Base-by-base conservation (phyloP, 2,797 vertebrate species). In the Zalophus californianus region DNA sequence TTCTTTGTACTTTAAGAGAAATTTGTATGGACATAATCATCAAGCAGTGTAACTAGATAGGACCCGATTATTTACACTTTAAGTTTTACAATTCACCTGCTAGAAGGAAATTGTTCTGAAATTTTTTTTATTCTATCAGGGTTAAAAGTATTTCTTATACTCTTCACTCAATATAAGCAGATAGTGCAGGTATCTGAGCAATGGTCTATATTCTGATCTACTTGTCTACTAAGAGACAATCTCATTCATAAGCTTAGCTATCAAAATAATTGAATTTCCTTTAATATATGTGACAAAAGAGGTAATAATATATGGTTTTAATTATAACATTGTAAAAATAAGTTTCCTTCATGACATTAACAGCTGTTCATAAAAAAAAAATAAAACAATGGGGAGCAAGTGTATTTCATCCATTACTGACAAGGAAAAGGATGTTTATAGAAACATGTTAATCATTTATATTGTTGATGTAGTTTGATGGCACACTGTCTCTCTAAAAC, bases 381-480 rank as follows among this genome's bases (percentile, higher is more conserved):
- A 35, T 97, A 88, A 98, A 97, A 94, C 93, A 97, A 90, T 96
- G 90, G 97, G 95, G 94, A 97, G 88, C 11, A 54, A 98, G 96
- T 97, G 95, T 97, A 92, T 97, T 56, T 96, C 97, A 98, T 98
- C 2, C 5, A 97, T 98, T 98, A 97, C 97, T 97, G 97, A 96
- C 97, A 98, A 98, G 85, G 95, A 97, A 97, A 97, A 98, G 29
- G 97, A 97, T 98, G 96, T 97, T 97, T 98, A 98, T 92, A 96
- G 97, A 98, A 98, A 97, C 83, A 72, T 97, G 98, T 98, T 97
- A 70, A 75, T 98, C 97, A 98, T 98, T 98, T 98, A 98, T 98
- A 98, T 95, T 98, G 98, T 98, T 98, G 98, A 98, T 98, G 97
- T 94, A 98, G 97, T 98, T 98, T 98, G 98, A 98, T 97, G 97